phyloP scores from a whole-genome alignment of 2,797 vertebrate species.

The Vireo griseus region DNA sequence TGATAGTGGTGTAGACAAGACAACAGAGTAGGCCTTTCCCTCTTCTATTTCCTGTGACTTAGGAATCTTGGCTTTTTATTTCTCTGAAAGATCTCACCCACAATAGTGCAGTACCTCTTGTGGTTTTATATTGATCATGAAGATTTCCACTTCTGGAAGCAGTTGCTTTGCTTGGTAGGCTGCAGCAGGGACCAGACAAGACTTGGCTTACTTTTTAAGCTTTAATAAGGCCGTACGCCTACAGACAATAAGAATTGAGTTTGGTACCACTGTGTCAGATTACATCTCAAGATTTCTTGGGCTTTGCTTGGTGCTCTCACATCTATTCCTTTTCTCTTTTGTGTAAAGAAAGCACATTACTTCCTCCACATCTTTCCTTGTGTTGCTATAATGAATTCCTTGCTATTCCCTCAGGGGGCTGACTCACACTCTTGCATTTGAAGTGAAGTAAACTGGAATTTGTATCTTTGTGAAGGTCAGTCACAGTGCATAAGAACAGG shows the following conservation, averaged over 20 bases:
- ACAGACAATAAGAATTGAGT: conserved; percentile 37
- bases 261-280: conserved; percentile 8
- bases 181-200: conserved; percentile 18
- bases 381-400: conserved; percentile 63
- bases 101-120: neutral
- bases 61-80: neutral
- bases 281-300: conserved; percentile 40
- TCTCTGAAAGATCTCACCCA: neutral
- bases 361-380: conserved; percentile 55
- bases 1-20: neutral
- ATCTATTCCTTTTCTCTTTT: conserved; percentile 39
- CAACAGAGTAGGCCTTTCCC: neutral
- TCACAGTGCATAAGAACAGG: conserved; percentile 41
- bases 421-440: conserved; percentile 38
- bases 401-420: conserved; percentile 53
- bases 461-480: conserved; percentile 53
- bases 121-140: conserved; percentile 15
- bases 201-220: conserved; percentile 33
- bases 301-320: conserved; percentile 37
- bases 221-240: conserved; percentile 28
- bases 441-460: conserved; percentile 61
- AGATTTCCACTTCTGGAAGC: conserved; percentile 32
- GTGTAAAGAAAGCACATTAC: conserved; percentile 48
- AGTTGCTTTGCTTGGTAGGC: conserved; percentile 29
- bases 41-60: neutral